Base-by-base conservation (phyloP, 2,888 invertebrate species). In the Ischnura elegans region DNA sequence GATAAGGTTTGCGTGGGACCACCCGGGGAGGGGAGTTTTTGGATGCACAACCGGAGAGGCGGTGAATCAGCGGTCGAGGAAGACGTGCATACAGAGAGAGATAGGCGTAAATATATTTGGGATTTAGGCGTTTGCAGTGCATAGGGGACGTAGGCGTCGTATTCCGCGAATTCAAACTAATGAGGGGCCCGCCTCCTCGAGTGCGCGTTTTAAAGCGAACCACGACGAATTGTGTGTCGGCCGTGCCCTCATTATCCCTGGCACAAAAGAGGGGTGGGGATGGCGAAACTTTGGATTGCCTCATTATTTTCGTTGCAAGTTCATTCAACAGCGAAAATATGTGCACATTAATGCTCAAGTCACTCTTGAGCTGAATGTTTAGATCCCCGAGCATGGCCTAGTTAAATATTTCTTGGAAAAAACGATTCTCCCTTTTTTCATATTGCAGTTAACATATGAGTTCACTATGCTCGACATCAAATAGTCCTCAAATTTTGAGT, bases 21-120 rank as follows among this genome's bases (percentile, higher is more conserved):
- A 25, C 61, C 61, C 61, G 76, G 76, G 6, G 86, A 45, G n/a
- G n/a, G 21, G 86, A 45, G 45, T 66, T 51, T 90, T 90, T 42
- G 90, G n/a, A 42, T 43, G 61, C 55, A 61, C 43, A n/a, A 42
- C 42, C 43, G 55, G 61, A 61, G 42, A 90, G 90, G 43, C 61
- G 90, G 90, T 90, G 90, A 90, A 42, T 90, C 90, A 90, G 61
- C 90, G 61, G 42, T 66, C 21, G 61, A n/a, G 42, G 66, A 90
- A 90, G 66, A 66, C 61, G 55, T 61, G 45, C 61, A 45, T 43
- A 61, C 10, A 29, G 10, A n/a, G 8, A 36, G 16, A 36, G 36
- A 36, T 36, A 36, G 16, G 36, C 76, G 76, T 8, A n/a, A n/a
- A n/a, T n/a, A n/a, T n/a, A n/a, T n/a, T n/a, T n/a, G n/a, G n/a